phyloP scores from a whole-genome alignment of 2,888 invertebrate species.

The Parascotia fuliginaria region DNA sequence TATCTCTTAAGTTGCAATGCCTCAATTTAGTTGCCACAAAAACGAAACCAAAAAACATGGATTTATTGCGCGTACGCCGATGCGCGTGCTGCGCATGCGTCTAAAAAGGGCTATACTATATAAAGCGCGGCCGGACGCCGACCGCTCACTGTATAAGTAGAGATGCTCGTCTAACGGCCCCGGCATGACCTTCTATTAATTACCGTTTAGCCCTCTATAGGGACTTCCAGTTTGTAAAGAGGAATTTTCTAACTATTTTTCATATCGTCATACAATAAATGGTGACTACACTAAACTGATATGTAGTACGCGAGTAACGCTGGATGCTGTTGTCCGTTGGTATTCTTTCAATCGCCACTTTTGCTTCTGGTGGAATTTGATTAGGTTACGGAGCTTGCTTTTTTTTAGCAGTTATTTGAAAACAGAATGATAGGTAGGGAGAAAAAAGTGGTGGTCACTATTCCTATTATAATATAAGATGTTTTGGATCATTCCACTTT shows the following conservation, averaged over 20 bases:
- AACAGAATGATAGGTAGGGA: no score
- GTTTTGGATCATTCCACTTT: no score
- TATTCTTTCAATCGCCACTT: no score
- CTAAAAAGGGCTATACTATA: constrained; percentile 61
- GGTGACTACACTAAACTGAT: no score
- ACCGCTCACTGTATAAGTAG: constrained; percentile 67
- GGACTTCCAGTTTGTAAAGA: constrained; percentile 50
- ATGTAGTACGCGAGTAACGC: no score
- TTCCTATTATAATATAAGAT: no score
- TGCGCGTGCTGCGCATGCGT: constrained; percentile 13
- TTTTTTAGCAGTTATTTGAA: no score
- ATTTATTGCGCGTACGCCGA: constrained; percentile 23
- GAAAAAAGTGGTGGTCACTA: no score
- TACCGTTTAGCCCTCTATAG: constrained; percentile 74
- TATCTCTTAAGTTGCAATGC: no score
- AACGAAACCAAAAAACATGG: constrained; percentile 31
- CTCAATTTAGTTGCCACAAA: constrained; percentile 15
- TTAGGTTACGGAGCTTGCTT: no score
- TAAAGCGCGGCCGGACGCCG: constrained; percentile 68
- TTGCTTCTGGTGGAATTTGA: no score
- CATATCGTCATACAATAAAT: not conserved
- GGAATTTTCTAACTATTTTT: constrained; percentile 8
- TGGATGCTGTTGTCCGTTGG: no score
- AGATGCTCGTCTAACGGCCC: constrained; percentile 75
- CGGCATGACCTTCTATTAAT: constrained; percentile 80